phyloP scores from a whole-genome alignment of 2,113 vertebrate genomes.

The Jaculus jaculus region DNA sequence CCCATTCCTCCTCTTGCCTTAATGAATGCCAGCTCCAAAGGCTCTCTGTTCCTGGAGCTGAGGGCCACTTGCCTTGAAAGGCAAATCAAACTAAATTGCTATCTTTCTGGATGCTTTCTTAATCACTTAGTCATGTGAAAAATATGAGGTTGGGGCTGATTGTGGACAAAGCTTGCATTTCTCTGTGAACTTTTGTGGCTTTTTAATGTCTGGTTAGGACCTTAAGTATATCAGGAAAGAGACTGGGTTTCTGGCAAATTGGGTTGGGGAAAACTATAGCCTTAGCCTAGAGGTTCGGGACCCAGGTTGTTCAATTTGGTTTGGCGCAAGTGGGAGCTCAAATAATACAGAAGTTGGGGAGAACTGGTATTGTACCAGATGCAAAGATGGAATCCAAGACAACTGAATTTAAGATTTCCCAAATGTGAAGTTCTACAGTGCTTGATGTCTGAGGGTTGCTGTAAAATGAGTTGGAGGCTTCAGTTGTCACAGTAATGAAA shows the following conservation, averaged over 20 bases:
- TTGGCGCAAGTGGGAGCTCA: neutral
- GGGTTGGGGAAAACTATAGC: neutral
- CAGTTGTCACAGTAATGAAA: neutral
- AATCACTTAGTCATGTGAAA: slow-evolving; percentile 7
- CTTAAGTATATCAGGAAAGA: neutral
- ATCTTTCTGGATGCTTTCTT: slow-evolving; percentile 41
- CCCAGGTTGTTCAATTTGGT: neutral
- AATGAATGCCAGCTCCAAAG: slow-evolving; percentile 44
- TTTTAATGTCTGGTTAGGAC: neutral
- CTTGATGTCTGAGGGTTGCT: slow-evolving; percentile 32
- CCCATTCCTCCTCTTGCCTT: slow-evolving; percentile 25
- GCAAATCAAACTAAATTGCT: slow-evolving; percentile 26
- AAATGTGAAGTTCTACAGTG: neutral
- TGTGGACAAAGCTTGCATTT: neutral
- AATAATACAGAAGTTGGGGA: neutral
- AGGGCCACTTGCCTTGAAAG: slow-evolving; percentile 34
- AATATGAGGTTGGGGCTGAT: neutral
- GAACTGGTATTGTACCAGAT: neutral
- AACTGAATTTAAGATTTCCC: neutral
- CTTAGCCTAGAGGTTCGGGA: neutral
- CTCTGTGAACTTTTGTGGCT: neutral
- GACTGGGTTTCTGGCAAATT: neutral
- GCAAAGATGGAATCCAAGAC: neutral
- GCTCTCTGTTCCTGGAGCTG: neutral
- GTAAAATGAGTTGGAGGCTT: slow-evolving; percentile 10